Evolutionary conservation across 2,888 invertebrate species (phyloP), one percentile per base, ranked within the genome.

Genomic region (Drosophila atripex): DNA sequence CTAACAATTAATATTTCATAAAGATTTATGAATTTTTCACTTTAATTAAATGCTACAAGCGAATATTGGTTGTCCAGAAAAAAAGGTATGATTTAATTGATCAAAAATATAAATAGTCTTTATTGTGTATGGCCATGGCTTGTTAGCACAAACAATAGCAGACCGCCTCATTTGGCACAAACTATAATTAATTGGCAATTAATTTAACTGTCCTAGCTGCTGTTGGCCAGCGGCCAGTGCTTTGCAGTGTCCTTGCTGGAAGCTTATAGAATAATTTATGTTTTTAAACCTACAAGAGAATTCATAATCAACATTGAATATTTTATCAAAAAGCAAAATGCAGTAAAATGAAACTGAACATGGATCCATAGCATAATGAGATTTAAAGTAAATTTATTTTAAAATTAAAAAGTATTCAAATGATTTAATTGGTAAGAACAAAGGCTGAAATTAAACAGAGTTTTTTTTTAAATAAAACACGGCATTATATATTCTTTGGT

Each of bases 161-260:
- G 30, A 32, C 35, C 52, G 25, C 53, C 51, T 52, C 66, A 69
- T 75, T 77, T 58, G 72, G 53, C 64, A 49, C 51, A 65, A 74
- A 74, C 54, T 52, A 63, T 75, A 57, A 80, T 84, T 75, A 77
- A 80, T 84, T 45, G 66, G 30, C 73, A 66, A 77, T 77, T 80
- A 84, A 84, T 80, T 75, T 50, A 60, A 75, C 38, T 41, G 64
- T 45, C 41, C 50, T 32, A 41, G 28, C 47, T 50, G 39, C 39
- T 53, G 59, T 21, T 59, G 69, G 21, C 39, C 41, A 57, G 54
- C 71, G 63, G 50, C 56, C 60, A 50, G 54, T 60, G 58, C 63
- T 53, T 14, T 47, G 47, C 43, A 47, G 47, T 71, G 43, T 66
- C 49, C 60, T 47, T 49, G 66, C 54, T 57, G 59, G 51, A 56